Conservation (phyloP, 2,888 invertebrate species). For the Tachina fera region DNA sequence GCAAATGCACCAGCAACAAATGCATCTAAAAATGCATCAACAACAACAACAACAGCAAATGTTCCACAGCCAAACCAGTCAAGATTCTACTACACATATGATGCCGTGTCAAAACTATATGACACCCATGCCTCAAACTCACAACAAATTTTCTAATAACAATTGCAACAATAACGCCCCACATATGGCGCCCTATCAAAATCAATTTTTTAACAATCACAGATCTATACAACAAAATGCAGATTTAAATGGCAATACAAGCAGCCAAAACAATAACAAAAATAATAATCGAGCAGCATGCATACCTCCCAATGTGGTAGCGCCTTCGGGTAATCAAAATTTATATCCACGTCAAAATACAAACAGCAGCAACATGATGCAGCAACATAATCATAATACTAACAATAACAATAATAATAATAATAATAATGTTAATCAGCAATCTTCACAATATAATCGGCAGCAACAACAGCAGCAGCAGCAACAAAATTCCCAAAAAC, state of each 20-base stretch:
- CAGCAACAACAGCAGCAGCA: constrained; percentile 64
- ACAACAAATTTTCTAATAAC: constrained; percentile 68
- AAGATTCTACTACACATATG: constrained; percentile 63
- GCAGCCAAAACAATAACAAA: constrained; percentile 57
- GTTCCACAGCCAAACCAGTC: constrained; percentile 56
- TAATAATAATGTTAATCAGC: constrained; percentile 67
- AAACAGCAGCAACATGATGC: constrained; percentile 72
- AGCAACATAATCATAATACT: constrained; percentile 71
- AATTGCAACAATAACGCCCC: constrained; percentile 69
- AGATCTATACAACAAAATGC: constrained; percentile 70
- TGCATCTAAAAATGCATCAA: constrained; percentile 73
- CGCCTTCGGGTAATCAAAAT: constrained; percentile 73
- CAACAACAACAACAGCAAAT: constrained; percentile 66
- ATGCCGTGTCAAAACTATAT: constrained; percentile 69
- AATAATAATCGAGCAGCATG: constrained; percentile 29
- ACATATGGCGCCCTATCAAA: constrained; percentile 65
- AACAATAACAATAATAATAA: constrained; percentile 73
- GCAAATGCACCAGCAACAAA: constrained; percentile 56
- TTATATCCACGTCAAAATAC: constrained; percentile 70
- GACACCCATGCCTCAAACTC: constrained; percentile 68
- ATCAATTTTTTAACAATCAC: constrained; percentile 58
- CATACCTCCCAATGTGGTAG: constrained; percentile 69
- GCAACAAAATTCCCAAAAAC: constrained; percentile 47
- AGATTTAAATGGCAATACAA: constrained; percentile 75
- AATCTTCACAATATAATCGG: constrained; percentile 22